These are phyloP conservation scores for Pycnomerus fuliginosus DNA, from an alignment of 2,888 invertebrate genomes.

Conservation along the genomic window DNA sequence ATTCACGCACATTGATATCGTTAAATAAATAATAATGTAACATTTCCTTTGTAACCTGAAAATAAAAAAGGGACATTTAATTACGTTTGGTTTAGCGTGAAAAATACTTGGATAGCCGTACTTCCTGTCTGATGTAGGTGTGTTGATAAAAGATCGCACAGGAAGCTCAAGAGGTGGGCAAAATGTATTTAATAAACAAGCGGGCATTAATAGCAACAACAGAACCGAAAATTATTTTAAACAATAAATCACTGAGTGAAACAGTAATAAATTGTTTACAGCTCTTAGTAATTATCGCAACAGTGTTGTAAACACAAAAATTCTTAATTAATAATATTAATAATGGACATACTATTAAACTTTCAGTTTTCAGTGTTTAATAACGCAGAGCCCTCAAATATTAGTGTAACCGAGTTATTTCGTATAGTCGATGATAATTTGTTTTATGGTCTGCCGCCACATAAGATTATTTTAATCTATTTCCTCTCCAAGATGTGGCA, in stretches of 20 bases:
- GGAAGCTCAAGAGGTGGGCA: no score
- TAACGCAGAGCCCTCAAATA: conserved; percentile 25
- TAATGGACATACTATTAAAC: not conserved
- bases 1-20: no score
- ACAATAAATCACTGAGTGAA: not conserved
- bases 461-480: conserved; percentile 45
- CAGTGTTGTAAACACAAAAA: not conserved
- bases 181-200: no score
- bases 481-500: conserved; percentile 36
- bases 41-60: no score
- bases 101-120: no score
- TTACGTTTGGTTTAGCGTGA: no score
- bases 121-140: no score
- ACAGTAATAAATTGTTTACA: not conserved
- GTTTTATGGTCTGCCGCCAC: conserved; percentile 45
- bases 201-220: no score
- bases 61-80: no score
- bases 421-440: conserved; percentile 41
- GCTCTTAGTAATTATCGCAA: not conserved
- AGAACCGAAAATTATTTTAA: no score
- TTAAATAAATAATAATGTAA: no score
- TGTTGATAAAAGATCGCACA: no score
- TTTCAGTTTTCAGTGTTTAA: conserved; percentile 20
- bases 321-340: not conserved
- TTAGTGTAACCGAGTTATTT: conserved; percentile 30